These are phyloP conservation scores for Cecidostiba fungosa DNA, from an alignment of 2,888 invertebrate genomes.

Conservation along the genomic window DNA sequence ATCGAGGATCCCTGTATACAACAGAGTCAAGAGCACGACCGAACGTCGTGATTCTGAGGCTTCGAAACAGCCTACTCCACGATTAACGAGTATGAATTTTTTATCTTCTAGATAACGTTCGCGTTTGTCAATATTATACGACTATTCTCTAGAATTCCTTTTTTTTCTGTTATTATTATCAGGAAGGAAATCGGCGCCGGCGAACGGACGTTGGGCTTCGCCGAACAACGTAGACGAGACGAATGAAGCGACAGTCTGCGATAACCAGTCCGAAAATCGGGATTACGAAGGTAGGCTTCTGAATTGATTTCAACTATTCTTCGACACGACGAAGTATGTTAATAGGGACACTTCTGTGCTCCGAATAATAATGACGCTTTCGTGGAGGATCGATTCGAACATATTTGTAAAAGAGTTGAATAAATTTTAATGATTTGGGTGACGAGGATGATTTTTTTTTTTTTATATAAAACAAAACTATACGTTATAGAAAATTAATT, in stretches of 20 bases:
- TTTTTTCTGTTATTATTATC: neutral
- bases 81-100: neutral
- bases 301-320: neutral
- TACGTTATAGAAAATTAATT: neutral
- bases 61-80: neutral
- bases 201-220: neutral
- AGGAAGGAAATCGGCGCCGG: neutral
- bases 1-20: neutral
- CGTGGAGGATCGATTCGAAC: neutral
- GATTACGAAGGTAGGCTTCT: neutral
- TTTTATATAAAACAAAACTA: neutral
- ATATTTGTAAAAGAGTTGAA: neutral
- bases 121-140: too few species aligned
- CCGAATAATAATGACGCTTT: neutral
- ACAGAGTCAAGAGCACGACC: neutral
- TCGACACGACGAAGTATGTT: neutral
- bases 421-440: neutral
- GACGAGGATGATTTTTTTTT: neutral
- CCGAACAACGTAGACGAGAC: neutral
- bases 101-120: neutral
- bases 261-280: neutral
- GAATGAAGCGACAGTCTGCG: neutral
- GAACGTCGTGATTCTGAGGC: neutral
- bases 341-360: neutral
- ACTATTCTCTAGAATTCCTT: neutral